phyloP scores from a whole-genome alignment of 2,888 invertebrate species.

The Tetramorium bicarinatum region DNA sequence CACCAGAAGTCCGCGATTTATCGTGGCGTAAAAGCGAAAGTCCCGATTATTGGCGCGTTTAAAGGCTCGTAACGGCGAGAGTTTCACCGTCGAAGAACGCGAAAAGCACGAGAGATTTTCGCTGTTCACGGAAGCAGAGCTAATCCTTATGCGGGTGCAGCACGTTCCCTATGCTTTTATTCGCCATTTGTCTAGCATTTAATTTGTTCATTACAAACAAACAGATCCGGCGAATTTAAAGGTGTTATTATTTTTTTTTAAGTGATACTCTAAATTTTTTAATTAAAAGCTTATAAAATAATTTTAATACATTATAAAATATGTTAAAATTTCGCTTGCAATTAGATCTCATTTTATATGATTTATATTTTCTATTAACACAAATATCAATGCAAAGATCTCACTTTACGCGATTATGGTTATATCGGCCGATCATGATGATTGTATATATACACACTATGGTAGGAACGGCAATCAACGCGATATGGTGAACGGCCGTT shows the following conservation, averaged over 20 bases:
- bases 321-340: not conserved
- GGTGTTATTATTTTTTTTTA: not conserved
- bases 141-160: not conserved
- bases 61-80: slow-evolving; percentile 71
- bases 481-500: slow-evolving; percentile 58
- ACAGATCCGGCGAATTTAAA: not conserved
- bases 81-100: slow-evolving; percentile 50
- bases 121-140: slow-evolving; percentile 8
- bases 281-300: slow-evolving; percentile 7
- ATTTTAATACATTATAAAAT: not conserved
- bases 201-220: not conserved
- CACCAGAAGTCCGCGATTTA: slow-evolving; percentile 75
- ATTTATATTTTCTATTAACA: not conserved
- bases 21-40: slow-evolving; percentile 79
- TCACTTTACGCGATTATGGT: not conserved
- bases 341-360: not conserved
- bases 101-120: slow-evolving; percentile 35
- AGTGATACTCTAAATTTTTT: not conserved
- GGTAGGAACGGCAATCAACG: slow-evolving; percentile 28
- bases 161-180: not conserved
- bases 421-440: not conserved
- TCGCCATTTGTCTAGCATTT: slow-evolving; percentile 6
- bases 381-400: not conserved
- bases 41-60: slow-evolving; percentile 80
- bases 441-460: not conserved